These are phyloP conservation scores for Hypomecis atomaria DNA, from an alignment of 2,888 invertebrate species.

Conservation along the genomic window DNA sequence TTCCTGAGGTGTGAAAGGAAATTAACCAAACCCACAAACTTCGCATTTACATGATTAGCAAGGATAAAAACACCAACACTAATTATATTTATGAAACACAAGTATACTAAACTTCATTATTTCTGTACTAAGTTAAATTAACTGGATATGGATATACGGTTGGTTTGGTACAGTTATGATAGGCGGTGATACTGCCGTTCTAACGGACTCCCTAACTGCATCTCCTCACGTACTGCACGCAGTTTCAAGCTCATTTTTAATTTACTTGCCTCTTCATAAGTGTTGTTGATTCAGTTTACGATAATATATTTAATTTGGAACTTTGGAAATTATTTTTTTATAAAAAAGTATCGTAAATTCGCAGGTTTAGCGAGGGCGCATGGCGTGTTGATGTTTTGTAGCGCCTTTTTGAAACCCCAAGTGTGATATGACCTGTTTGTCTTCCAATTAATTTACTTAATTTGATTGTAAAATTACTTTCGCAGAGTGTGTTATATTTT, in stretches of 20 bases:
- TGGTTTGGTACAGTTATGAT: conserved; percentile 30
- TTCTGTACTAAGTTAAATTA: conserved; percentile 18
- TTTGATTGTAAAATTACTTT: too few relatives aligned
- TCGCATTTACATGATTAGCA: too few relatives aligned
- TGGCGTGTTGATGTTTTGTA: too few relatives aligned
- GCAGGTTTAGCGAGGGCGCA: too few relatives aligned
- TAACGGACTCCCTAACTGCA: conserved; percentile 33
- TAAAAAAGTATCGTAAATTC: too few relatives aligned
- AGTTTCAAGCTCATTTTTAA: neutral
- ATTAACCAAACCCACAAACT: too few relatives aligned
- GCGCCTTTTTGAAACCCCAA: too few relatives aligned
- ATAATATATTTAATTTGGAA: neutral
- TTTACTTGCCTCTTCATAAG: neutral
- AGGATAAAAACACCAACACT: neutral
- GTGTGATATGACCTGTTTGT: neutral
- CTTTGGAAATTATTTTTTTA: too few relatives aligned
- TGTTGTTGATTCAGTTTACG: neutral
- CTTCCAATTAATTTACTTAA: too few relatives aligned
- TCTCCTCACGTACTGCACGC: neutral
- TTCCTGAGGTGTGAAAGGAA: too few relatives aligned
- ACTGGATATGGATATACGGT: conserved; percentile 24
- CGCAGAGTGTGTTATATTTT: too few relatives aligned
- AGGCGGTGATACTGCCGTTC: conserved; percentile 22
- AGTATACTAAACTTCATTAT: neutral
- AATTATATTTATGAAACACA: neutral